Evolutionary conservation across 2,113 vertebrate genomes (phyloP), one percentile per base, ranked within the genome.

Genomic region (Lampris megalopsis): DNA sequence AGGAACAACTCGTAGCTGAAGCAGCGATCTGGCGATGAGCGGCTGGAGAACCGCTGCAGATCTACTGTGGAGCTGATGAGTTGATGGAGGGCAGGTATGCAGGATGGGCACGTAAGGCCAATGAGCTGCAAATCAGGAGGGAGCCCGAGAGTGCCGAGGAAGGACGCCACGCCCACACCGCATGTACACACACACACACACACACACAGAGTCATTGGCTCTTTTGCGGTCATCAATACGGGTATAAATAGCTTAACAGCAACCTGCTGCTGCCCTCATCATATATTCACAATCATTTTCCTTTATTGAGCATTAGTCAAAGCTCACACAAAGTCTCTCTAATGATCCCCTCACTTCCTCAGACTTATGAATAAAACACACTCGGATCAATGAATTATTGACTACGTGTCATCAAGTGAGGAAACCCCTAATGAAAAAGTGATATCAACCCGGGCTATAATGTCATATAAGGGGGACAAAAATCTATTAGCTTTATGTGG

Each of bases 311-410:
- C 66, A 38, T 48, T 82, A 83, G 74, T 86, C 84, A 89, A 80
- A 86, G 83, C 85, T 80, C 63, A 59, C 75, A 69, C 82, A 88
- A 82, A 86, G 68, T 84, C 63, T 60, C 66, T 71, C 77, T 89
- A 92, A 91, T 90, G 90, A 88, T 82, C 77, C 62, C 68, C 57
- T 78, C 52, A 57, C 81, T 81, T 67, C 83, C 78, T 77, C 71
- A 83, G 73, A 84, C 76, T 73, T 82, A 93, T 94, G 83, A 91
- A 93, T 94, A 91, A 94, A 91, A 90, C 78, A 92, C 75, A 54
- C 42, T 10, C 9, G 8, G 68, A 89, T 93, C 90, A 71, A 92
- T 92, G 57, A 86, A 86, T 89, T 90, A 91, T 92, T 90, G 92
- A 93, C 79, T 64, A 71, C 58, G 64, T 88, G 85, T 90, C 90